Evolutionary conservation across 2,797 vertebrate genomes (phyloP), one percentile per base, ranked within the genome.

Genomic region (Myiotriccus ornatus): DNA sequence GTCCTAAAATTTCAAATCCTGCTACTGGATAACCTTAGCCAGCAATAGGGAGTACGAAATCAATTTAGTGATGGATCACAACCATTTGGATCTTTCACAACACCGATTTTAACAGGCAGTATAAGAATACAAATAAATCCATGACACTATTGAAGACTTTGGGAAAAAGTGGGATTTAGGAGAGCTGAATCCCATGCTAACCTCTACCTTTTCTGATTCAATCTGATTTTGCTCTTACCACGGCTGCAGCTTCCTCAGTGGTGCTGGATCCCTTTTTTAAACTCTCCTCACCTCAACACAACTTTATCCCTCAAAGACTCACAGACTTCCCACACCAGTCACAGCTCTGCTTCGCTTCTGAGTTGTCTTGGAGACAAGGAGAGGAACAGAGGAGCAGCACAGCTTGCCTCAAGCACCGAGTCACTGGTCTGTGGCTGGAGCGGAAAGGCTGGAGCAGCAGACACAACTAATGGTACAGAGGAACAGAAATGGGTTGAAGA

Each of bases 361-460:
- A 92, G 84, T 25, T 83, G 59, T 91, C 84, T 28, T 86, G 73
- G 73, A 88, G 86, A 77, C 64, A 59, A 80, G 68, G 27, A 85
- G 52, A 35, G 62, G 44, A 84, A 30, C 16, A n/a, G 53, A 55
- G 28, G 3, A 63, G 63, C 68, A 91, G 63, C 50, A 25, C 0
- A 59, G 23, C 49, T 56, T 55, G 53, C 70, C 75, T 56, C 3
- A 4, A 79, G 82, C 28, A 7, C 43, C 30, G 10, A 30, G 73
- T 19, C 87, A 47, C 15, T 43, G 63, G 46, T 49, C 32, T 30
- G 18, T 0, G 46, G 65, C 69, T 57, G 44, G 71, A 83, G 88
- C 37, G 63, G 57, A 32, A 68, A 44, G 59, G 53, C 46, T 74
- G 50, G 11, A 50, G 20, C 35, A 78, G 85, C 39, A 84, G 71